Base-by-base conservation (phyloP, 2,113 vertebrate species). In the Hylia prasina region DNA sequence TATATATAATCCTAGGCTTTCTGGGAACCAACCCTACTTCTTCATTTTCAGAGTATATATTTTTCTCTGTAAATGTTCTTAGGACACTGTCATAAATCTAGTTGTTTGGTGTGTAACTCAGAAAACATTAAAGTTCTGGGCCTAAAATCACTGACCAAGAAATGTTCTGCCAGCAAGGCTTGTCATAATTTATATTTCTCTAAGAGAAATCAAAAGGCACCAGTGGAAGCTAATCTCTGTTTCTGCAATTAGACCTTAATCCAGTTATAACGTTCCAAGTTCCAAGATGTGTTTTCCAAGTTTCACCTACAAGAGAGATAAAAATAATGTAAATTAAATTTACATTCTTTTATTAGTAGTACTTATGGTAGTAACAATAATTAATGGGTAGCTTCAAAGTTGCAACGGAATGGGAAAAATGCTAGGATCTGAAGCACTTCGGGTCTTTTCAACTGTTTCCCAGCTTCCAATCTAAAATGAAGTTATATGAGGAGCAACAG, bases 111-210 rank as follows among this genome's bases (percentile, higher is more conserved):
- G 35, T 91, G 40, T 83, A 93, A 48, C 60, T 92, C 47, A 33
- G 51, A 92, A 79, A 94, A 56, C 92, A 42, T 50, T 77, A 60
- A 97, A 89, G 48, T 85, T 96, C 96, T 91, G 76, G 69, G 66
- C 92, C 95, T 94, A 73, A 95, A 97, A 91, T 64, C 53, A 53
- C 94, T 96, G 86, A 97, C 87, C 96, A 95, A 95, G 83, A 97
- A 96, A 94, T 91, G 94, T 96, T 96, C 90, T 96, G 95, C 93
- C 64, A 96, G 78, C 82, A 93, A 76, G 88, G 88, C 96, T 95
- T 92, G 80, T 93, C 4, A 7, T 97, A 97, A 98, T 96, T 97
- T 96, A 56, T 91, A 77, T 81, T 89, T 85, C 82, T 96, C 48
- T n/a, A n/a, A 79, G 63, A 61, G 80, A 90, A 89, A 75, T 95